Percentiles rank a stretch among this genome's conserved stretches.
Conservation (phyloP, 2,888 invertebrate species). For the Spisula subtruncata region DNA sequence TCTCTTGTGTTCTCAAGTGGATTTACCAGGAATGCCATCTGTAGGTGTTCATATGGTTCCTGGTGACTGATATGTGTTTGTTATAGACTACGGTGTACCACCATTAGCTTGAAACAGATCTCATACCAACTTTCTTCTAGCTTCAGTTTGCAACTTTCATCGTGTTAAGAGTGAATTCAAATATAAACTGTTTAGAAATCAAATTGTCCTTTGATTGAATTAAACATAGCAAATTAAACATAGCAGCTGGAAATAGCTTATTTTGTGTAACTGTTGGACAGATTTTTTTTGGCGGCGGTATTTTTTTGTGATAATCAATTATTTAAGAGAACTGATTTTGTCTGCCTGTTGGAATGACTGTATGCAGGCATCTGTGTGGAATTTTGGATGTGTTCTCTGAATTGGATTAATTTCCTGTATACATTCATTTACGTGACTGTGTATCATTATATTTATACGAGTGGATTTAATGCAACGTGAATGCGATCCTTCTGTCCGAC, state of each 20-base stretch:
- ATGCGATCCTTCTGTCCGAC: too few relatives aligned
- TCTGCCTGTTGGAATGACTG: not conserved
- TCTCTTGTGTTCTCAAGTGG: constrained; percentile 12
- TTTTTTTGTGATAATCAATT: constrained; percentile 9
- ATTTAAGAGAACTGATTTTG: not conserved
- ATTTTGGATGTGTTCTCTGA: not conserved
- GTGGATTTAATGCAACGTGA: not conserved
- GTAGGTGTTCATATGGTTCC: not conserved
- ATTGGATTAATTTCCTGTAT: not conserved
- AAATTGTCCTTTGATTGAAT: not conserved
- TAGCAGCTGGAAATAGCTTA: not conserved
- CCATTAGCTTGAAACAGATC: not conserved
- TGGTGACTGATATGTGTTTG: not conserved
- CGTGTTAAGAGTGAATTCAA: not conserved
- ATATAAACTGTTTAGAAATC: too few relatives aligned
- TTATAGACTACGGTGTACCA: too few relatives aligned
- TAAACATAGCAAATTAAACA: too few relatives aligned
- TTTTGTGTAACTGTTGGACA: not conserved
- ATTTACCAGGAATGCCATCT: constrained; percentile 22
- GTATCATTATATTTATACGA: not conserved
- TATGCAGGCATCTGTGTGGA: not conserved
- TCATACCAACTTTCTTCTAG: too few relatives aligned
- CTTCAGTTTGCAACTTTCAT: not conserved
- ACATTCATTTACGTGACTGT: not conserved
- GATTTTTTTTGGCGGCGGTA: not conserved